Evolutionary conservation across 2,113 vertebrate genomes (phyloP), one percentile per base, ranked within the genome.

Genomic region (Psammodynastes pulverulentus): DNA sequence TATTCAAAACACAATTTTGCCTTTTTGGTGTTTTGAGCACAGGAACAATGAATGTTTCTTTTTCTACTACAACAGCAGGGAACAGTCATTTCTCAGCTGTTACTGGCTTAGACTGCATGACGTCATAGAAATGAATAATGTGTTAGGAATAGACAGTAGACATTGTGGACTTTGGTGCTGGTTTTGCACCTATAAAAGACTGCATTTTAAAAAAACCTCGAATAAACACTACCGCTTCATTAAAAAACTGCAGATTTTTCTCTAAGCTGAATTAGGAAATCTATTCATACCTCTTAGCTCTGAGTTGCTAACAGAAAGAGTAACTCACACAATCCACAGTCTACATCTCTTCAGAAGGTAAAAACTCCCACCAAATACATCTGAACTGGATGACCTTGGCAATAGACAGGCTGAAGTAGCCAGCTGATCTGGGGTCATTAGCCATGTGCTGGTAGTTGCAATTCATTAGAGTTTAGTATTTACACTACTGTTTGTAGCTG

Each of bases 401-500:
- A 94, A 34, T 53, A 95, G 52, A 46, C 9, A 94, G 67, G 12
- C 43, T 94, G 91, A 88, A 92, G 84, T 87, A 91, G 87, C 72
- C 84, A 94, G 79, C 79, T 91, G 93, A 95, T 91, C 34, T 84
- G 43, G 56, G 92, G 89, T 93, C 90, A 56, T 91, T 52, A 93
- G 90, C 91, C 89, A 90, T 72, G 90, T 90, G 52, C 93, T 91
- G 67, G 49, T 91, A 89, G 54, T 91, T 93, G 87, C 21, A 94
- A 86, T 58, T 94, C 87, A 93, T 95, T 93, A 96, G 87, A 85
- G 95, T 34, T 94, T 94, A 89, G 90, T 91, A 95, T 92, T 96
- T 93, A 94, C 86, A 86, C 90, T 96, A 87, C 86, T 88, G 54
- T 96, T 93, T 92, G 92, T 92, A 92, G 84, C 48, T 95, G 79